Conservation (phyloP, 2,888 invertebrate genomes). For the Teleiodes luculella region DNA sequence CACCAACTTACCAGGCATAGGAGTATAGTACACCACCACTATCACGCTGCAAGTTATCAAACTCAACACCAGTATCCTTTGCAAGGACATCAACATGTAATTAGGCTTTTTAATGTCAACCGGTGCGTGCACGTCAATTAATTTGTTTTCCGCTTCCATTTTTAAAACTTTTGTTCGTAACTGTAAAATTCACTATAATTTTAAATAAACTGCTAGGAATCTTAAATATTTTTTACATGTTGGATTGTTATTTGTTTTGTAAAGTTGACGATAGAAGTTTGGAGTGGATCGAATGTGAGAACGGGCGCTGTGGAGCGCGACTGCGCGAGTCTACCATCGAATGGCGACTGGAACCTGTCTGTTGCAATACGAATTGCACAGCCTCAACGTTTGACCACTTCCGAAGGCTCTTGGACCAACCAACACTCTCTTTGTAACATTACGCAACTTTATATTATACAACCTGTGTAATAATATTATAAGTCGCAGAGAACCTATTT, state of each 20-base stretch:
- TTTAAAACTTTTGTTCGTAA: constrained; percentile 17
- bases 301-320: constrained; percentile 41
- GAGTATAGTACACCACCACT: constrained; percentile 84
- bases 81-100: constrained; percentile 79
- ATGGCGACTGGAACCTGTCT: constrained; percentile 53
- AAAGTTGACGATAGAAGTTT: not conserved
- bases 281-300: not conserved
- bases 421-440: constrained; percentile 60
- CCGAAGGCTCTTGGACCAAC: constrained; percentile 53
- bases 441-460: constrained; percentile 60
- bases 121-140: constrained; percentile 29
- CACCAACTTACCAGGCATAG: constrained; percentile 80
- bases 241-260: not conserved
- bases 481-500: constrained; percentile 11
- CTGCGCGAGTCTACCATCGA: constrained; percentile 61
- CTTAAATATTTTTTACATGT: not conserved
- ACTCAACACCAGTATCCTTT: constrained; percentile 81
- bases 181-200: not conserved
- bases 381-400: constrained; percentile 28
- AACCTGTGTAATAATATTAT: constrained; percentile 36
- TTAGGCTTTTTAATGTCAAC: constrained; percentile 61
- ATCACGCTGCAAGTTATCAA: constrained; percentile 82
- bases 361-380: constrained; percentile 22
- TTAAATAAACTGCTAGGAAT: not conserved
- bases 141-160: constrained; percentile 60